A percentile compares a stretch with the other conserved stretches of the same genome.
Conservation (phyloP, 1,140 invertebrate genomes). For the Pomacea maculata region DNA sequence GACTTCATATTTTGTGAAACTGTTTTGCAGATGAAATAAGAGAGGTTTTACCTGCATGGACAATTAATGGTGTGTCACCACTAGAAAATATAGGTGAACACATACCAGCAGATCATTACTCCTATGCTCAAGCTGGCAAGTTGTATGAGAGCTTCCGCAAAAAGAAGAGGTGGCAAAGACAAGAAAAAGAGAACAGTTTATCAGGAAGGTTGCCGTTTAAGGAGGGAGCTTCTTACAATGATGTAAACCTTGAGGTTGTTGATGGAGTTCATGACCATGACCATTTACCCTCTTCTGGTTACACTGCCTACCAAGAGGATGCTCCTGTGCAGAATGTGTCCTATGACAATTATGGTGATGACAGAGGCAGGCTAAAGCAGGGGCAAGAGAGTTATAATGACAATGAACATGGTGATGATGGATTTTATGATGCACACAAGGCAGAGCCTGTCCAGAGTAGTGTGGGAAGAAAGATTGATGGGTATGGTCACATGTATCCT, state of each 20-base stretch:
- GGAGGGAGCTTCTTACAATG: not conserved
- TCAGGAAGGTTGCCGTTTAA: not conserved
- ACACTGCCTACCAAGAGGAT: conserved; percentile 3
- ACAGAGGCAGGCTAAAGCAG: not conserved
- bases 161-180: conserved; percentile 20
- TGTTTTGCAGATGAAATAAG: conserved; percentile 36
- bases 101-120: conserved; percentile 29
- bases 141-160: conserved; percentile 41
- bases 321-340: not conserved
- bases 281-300: not conserved
- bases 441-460: not conserved
- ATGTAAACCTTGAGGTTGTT: not conserved
- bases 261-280: not conserved
- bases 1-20: not conserved
- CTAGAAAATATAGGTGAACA: conserved; percentile 32
- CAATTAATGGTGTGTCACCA: conserved; percentile 34
- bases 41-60: conserved; percentile 33
- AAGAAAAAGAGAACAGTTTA: not conserved
- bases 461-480: not conserved
- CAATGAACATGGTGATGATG: conserved; percentile 1
- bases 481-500: conserved; percentile 12
- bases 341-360: not conserved
- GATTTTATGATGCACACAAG: conserved; percentile 8
- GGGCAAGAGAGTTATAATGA: not conserved
- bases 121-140: conserved; percentile 38